Percentiles rank a stretch among this genome's conserved stretches.
Evolutionary conservation across 2,888 invertebrate species (phyloP).

Genomic region (Pyrocoelia pectoralis): DNA sequence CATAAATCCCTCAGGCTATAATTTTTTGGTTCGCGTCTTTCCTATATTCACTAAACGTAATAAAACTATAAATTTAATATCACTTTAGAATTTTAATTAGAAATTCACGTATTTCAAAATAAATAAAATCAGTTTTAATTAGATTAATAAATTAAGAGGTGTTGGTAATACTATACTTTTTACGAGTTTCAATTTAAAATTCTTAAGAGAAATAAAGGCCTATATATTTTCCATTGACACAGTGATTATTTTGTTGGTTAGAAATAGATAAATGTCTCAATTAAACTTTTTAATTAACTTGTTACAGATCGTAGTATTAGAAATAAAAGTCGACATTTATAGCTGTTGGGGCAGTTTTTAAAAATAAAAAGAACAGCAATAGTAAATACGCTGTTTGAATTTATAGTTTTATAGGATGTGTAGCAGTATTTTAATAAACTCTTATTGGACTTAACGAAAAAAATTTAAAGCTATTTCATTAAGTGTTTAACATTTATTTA

Average conservation of each 20-base stretch:
- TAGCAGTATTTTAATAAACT: neutral
- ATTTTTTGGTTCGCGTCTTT: too few relatives aligned
- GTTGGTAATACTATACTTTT: neutral
- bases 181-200: neutral
- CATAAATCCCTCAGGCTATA: too few relatives aligned
- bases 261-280: conserved; percentile 1
- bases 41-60: neutral
- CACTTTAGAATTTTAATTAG: neutral
- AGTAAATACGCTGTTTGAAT: neutral
- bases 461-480: too few relatives aligned
- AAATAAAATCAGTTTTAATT: neutral
- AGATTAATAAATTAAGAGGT: conserved; percentile 1
- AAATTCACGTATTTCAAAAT: neutral
- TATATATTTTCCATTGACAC: neutral
- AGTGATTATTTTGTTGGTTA: conserved; percentile 1
- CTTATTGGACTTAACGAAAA: too few relatives aligned
- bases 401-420: neutral
- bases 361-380: neutral
- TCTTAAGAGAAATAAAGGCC: neutral
- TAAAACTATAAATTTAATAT: neutral
- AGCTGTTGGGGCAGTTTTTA: conserved; percentile 1
- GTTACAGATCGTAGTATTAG: neutral
- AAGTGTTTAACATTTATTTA: too few relatives aligned
- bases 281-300: conserved; percentile 1
- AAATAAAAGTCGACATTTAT: neutral